These are phyloP conservation scores for Nycteola revayana DNA, from an alignment of 2,888 invertebrate species.

Conservation along the genomic window DNA sequence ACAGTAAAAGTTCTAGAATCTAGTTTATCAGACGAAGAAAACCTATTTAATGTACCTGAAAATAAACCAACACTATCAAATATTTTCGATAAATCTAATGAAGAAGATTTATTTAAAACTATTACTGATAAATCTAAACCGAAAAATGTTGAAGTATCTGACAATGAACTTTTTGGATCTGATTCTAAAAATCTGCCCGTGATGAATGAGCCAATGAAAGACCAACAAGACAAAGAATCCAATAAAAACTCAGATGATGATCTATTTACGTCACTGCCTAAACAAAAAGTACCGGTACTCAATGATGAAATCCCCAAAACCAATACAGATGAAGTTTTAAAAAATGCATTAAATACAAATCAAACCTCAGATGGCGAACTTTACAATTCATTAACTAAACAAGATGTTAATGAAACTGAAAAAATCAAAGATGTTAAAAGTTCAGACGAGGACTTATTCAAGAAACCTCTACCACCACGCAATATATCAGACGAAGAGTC, in stretches of 20 bases:
- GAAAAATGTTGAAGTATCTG: background rate
- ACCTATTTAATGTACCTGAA: background rate
- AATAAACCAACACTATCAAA: background rate
- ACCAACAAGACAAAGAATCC: background rate
- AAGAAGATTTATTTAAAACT: slow-evolving; percentile 5
- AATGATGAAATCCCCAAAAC: no score
- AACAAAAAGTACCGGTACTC: background rate
- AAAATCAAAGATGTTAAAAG: slow-evolving; percentile 1
- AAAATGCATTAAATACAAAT: no score
- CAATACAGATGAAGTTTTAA: no score
- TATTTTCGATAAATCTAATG: background rate
- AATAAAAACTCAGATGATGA: slow-evolving; percentile 15
- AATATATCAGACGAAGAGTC: slow-evolving; percentile 1
- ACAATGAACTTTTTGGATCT: slow-evolving; percentile 4
- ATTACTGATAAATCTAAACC: slow-evolving; percentile 1
- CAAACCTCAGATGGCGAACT: no score
- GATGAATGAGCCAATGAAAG: slow-evolving; percentile 1
- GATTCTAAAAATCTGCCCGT: background rate
- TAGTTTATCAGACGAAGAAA: background rate
- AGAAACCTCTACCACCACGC: slow-evolving; percentile 2
- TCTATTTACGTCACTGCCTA: slow-evolving; percentile 18
- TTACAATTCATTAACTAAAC: no score
- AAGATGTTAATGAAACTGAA: no score
- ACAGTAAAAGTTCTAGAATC: no score
- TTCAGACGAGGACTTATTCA: slow-evolving; percentile 25